Base-by-base conservation (phyloP, 2,797 vertebrate genomes). In the Dipus sagitta region DNA sequence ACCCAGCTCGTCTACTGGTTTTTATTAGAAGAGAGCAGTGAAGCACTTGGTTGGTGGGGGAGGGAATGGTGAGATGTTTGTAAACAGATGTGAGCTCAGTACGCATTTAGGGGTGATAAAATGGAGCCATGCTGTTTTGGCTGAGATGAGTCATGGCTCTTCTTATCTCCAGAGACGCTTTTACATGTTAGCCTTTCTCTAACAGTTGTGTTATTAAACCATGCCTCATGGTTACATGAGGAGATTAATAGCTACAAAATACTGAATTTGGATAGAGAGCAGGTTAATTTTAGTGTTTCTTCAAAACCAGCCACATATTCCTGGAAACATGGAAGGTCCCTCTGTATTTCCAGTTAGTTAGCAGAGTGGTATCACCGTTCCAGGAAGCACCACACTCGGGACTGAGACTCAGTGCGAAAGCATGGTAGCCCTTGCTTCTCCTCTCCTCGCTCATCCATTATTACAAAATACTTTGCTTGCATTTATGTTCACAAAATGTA, bases 11-110 rank as follows among this genome's bases (percentile, higher is more conserved):
- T 38, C 38, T 38, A 38, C 38, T 38, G 38, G 6, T 97, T 96
- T 95, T 97, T 96, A 96, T 97, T 97, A 97, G 95, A 96, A 94
- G 89, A 92, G 76, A 90, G 94, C 91, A 93, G 20, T 94, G 96
- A 95, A 96, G 95, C 96, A 93, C 95, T 97, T 96, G 96, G 95
- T 81, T 14, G 6, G 79, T 60, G 18, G 34, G 74, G 65, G 13
- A 42, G 91, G n/a, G 58, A 47, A 38, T 72, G 84, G 92, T 92
- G 82, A 71, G 93, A 92, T 97, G 96, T 47, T 94, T 97, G 91
- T 84, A 95, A 97, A 93, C 84, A 89, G 86, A 94, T 91, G 84
- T 94, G 96, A 97, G 86, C 30, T 68, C 13, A 80, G 78, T 92
- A 92, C 95, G 91, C 80, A 93, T 92, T 93, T 95, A 96, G 89